Evolutionary conservation across 2,797 vertebrate genomes (phyloP).

Genomic region (Mastacembelus armatus): DNA sequence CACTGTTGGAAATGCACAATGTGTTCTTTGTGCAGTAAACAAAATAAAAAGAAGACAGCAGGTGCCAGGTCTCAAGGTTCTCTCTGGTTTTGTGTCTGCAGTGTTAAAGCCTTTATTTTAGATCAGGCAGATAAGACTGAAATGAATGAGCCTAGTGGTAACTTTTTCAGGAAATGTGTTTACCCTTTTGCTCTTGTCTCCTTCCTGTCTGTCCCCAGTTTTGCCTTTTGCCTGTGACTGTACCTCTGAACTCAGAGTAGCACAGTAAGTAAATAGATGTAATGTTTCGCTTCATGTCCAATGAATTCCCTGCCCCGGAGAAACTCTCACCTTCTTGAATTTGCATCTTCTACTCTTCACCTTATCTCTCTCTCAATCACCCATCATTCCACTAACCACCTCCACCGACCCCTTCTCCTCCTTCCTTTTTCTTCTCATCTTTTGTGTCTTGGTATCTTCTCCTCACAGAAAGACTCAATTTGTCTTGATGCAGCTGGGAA

Average conservation of each 20-base stretch:
- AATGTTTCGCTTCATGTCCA: conserved; percentile 10
- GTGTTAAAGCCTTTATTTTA: conserved; percentile 12
- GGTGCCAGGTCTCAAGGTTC: conserved; percentile 33
- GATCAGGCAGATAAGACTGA: conserved; percentile 37
- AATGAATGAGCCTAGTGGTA: conserved; percentile 4
- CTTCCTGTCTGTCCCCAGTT: conserved; percentile 38
- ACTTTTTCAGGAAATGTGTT: conserved; percentile 16
- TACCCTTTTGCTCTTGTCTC: conserved; percentile 15
- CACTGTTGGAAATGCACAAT: conserved; percentile 21
- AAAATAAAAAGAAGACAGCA: conserved; percentile 23
- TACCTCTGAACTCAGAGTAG: conserved; percentile 38
- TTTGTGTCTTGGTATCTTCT: conserved; percentile 28
- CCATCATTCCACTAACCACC: conserved; percentile 6
- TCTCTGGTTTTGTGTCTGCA: conserved; percentile 12
- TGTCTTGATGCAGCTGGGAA: conserved; percentile 63
- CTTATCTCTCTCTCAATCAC: conserved; percentile 14
- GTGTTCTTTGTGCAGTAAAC: conserved; percentile 35
- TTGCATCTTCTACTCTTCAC: conserved; percentile 26
- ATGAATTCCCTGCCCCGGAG: conserved; percentile 22
- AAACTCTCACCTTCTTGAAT: conserved; percentile 47
- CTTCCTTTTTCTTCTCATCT: conserved; percentile 25
- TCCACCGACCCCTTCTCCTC: background rate
- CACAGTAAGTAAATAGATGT: conserved; percentile 17
- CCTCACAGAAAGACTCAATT: conserved; percentile 41
- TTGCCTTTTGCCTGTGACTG: conserved; percentile 35